phyloP scores from a whole-genome alignment of 2,113 vertebrate genomes.

The Pterophyllum scalare region DNA sequence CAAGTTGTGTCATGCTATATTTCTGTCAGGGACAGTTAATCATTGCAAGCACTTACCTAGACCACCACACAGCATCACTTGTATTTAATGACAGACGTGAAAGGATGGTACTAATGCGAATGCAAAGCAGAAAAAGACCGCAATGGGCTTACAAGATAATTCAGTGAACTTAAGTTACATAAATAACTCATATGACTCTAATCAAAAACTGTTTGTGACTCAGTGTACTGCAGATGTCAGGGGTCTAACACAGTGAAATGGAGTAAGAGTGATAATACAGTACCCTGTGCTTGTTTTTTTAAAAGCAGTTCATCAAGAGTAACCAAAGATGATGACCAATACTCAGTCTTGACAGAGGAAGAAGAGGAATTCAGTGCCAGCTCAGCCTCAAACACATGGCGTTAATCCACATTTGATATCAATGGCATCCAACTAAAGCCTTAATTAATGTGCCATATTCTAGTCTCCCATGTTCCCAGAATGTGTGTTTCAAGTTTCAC shows the following conservation, averaged over 20 bases:
- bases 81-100: background rate
- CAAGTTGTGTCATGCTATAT: background rate
- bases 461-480: no score
- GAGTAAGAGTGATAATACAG: no score
- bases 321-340: background rate
- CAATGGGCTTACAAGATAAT: background rate
- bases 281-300: no score
- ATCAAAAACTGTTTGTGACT: background rate
- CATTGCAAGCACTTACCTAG: background rate
- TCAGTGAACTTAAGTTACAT: background rate
- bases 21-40: background rate
- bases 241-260: background rate
- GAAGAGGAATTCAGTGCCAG: no score
- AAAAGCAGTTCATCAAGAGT: background rate
- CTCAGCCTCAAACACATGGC: no score
- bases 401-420: background rate
- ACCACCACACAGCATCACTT: background rate
- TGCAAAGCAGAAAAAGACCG: background rate
- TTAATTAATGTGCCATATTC: no score
- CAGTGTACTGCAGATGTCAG: background rate
- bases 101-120: background rate
- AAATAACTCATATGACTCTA: background rate
- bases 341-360: no score
- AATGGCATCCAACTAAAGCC: background rate
- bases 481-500: no score